Evolutionary conservation across 2,113 vertebrate species (phyloP).

Genomic region (Uria aalge): DNA sequence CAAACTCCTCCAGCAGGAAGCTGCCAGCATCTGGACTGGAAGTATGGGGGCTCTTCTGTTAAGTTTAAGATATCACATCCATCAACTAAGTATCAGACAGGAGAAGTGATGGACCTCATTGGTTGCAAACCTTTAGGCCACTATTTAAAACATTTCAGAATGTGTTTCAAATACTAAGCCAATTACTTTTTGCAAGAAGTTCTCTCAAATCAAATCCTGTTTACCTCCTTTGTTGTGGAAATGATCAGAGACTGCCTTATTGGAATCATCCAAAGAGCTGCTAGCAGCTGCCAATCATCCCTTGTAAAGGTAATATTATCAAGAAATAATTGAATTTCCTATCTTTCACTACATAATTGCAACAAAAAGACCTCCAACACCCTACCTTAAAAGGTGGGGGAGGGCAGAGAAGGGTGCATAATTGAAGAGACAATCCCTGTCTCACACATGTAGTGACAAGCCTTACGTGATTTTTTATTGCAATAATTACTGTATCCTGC

Average conservation of each 20-base stretch:
- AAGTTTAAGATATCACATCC: rapidly evolving
- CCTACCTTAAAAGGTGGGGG: constrained; percentile 20
- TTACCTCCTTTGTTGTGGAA: background rate
- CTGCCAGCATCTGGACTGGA: background rate
- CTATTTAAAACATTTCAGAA: background rate
- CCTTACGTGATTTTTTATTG: constrained; percentile 47
- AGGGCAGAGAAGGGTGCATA: constrained; percentile 24
- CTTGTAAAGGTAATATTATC: background rate
- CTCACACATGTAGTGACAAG: constrained; percentile 65
- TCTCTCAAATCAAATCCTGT: background rate
- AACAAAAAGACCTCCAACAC: background rate
- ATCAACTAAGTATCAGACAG: background rate
- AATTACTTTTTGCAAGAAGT: background rate
- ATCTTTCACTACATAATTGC: constrained; percentile 22
- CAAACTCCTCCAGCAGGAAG: background rate
- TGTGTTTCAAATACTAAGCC: background rate
- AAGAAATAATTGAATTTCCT: constrained; percentile 41
- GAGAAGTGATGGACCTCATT: background rate
- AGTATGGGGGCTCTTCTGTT: rapidly evolving
- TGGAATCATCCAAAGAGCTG: background rate
- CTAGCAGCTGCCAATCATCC: background rate
- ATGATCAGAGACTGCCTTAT: background rate
- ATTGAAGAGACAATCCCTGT: constrained; percentile 34
- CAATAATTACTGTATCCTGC: constrained; percentile 68
- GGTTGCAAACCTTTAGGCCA: background rate